Conservation (phyloP, 1,140 invertebrate genomes). For the Frieseomelitta varia region DNA sequence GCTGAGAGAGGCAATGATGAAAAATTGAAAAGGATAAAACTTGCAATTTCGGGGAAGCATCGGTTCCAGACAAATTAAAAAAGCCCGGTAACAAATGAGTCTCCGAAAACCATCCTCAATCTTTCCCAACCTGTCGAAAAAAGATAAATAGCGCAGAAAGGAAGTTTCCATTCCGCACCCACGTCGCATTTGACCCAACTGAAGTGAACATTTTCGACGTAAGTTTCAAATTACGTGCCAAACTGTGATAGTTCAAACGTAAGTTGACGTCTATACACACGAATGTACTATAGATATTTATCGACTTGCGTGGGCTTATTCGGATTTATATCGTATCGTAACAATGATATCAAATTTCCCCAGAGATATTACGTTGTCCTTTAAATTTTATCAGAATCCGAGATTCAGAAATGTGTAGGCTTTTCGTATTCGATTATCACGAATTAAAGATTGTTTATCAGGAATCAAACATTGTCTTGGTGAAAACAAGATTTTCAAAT, state of each 20-base stretch:
- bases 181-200: not conserved
- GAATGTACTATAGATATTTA: not conserved
- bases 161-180: not conserved
- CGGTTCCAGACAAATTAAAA: not conserved
- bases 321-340: slow-evolving; percentile 27
- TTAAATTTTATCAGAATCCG: not conserved
- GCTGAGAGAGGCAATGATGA: not conserved
- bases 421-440: not conserved
- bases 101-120: not conserved
- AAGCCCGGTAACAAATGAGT: not conserved
- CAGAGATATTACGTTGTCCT: not conserved
- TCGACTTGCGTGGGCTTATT: not conserved
- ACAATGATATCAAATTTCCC: slow-evolving; percentile 7
- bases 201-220: not conserved
- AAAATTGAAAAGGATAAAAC: not conserved
- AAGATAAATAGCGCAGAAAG: not conserved
- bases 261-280: not conserved
- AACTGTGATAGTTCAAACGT: not conserved
- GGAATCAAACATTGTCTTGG: not conserved
- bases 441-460: not conserved
- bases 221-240: not conserved
- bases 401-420: not conserved
- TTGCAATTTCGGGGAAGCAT: not conserved
- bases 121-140: not conserved
- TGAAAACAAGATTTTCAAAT: not conserved